Conservation (phyloP, 2,113 vertebrate genomes). For the Macrotis lagotis region DNA sequence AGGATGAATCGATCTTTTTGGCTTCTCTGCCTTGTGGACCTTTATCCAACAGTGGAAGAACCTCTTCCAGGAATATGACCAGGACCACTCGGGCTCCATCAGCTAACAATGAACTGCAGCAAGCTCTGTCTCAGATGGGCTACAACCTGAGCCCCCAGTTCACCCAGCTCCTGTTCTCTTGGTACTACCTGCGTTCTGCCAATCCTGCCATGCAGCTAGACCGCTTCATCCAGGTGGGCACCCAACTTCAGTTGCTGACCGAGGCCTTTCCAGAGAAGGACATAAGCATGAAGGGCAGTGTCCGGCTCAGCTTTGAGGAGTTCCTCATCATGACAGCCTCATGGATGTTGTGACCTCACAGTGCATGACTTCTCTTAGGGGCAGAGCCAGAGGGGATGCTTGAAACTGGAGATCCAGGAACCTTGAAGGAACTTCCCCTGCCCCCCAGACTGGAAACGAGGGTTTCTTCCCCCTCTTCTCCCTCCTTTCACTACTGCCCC, state of each 20-base stretch:
- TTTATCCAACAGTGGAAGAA: conserved; percentile 94
- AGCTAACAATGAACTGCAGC: conserved; percentile 90
- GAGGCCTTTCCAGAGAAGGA: conserved; percentile 94
- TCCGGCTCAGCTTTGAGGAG: conserved; percentile 93
- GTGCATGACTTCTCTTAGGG: no score
- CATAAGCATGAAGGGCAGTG: conserved; percentile 85
- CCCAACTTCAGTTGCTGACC: conserved; percentile 92
- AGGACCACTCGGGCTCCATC: conserved; percentile 92
- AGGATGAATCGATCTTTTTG: conserved; percentile 90
- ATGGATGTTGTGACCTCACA: conserved; percentile 88
- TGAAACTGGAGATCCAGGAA: no score
- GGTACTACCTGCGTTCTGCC: conserved; percentile 73
- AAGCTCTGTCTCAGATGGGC: conserved; percentile 96
- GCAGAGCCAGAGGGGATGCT: no score
- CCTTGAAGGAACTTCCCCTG: conserved; percentile 8
- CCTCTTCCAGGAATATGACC: conserved; percentile 95
- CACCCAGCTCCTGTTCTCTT: conserved; percentile 88
- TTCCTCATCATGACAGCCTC: conserved; percentile 90
- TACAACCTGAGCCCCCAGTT: conserved; percentile 97
- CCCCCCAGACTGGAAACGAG: conserved; percentile 3
- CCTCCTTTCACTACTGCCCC: conserved; percentile 33
- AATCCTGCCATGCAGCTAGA: conserved; percentile 90
- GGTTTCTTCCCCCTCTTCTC: conserved; percentile 14
- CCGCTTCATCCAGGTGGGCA: conserved; percentile 96
- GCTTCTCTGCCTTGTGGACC: conserved; percentile 92